Evolutionary conservation across 1,140 invertebrate species (phyloP), one percentile per base, ranked within the genome.

Genomic region (Melanaphis sacchari): DNA sequence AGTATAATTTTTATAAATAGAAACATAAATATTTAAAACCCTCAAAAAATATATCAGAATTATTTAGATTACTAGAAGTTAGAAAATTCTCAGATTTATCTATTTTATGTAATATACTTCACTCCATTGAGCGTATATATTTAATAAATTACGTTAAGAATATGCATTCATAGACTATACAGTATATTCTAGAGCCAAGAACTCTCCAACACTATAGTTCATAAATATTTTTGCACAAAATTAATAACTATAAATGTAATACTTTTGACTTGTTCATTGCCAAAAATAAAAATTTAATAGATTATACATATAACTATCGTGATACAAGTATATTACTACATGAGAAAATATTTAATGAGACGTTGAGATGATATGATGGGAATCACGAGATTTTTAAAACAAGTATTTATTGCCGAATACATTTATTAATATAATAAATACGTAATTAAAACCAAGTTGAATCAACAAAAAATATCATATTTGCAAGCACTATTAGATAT

Each of bases 181-280:
- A 66, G 31, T n/a, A 66, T 21, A 76, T 76, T 76, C 59, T n/a
- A n/a, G n/a, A 76, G 59, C 59, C 31, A 76, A 76, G 31, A 76
- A 76, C n/a, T n/a, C 59, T 76, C 59, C 59, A 66, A 59, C 59
- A 76, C 59, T 11, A 66, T 66, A 76, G 15, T n/a, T n/a, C 59
- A 76, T 76, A 76, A 76, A 76, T 76, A 76, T 76, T n/a, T 76
- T 76, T 76, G 59, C 59, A 76, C 59, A 76, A 76, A 76, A 76
- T 76, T n/a, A 76, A 76, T 76, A 76, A n/a, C 59, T 76, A 76
- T 76, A 3, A 76, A 76, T 76, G 15, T 76, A 76, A 76, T 76
- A 76, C 18, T 76, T 76, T 76, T 0, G 59, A n/a, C 59, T n/a
- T 76, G 59, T 18, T 76, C 59, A 76, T 76, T 76, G 59, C 59